Percentiles rank a stretch among this genome's conserved stretches.
Conservation (phyloP, 2,113 vertebrate genomes). For the Xenopus borealis region DNA sequence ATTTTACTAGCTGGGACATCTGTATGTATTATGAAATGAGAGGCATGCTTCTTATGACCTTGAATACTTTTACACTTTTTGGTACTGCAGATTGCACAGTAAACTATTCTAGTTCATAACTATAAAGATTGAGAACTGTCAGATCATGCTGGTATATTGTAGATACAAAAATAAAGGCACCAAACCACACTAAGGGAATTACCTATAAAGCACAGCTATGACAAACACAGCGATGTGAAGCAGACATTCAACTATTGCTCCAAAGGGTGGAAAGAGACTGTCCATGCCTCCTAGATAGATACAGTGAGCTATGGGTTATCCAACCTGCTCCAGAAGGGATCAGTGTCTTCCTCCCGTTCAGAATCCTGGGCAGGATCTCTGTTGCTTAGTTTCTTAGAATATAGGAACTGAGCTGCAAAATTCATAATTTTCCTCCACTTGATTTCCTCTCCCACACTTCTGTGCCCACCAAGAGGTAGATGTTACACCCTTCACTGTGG, state of each 20-base stretch:
- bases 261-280: slow-evolving; percentile 57
- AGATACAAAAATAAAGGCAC: not conserved
- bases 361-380: slow-evolving; percentile 57
- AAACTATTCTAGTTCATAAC: no score
- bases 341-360: slow-evolving; percentile 75
- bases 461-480: not conserved
- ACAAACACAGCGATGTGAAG: slow-evolving; percentile 62
- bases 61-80: no score
- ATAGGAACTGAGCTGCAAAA: slow-evolving; percentile 84
- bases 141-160: no score
- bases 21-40: no score
- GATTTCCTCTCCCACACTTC: not conserved
- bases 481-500: not conserved
- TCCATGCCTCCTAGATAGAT: slow-evolving; percentile 30
- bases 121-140: no score
- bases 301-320: slow-evolving; percentile 51
- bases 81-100: no score
- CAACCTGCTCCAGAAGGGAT: slow-evolving; percentile 95
- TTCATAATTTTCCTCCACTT: slow-evolving; percentile 67
- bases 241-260: slow-evolving; percentile 58
- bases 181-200: slow-evolving; percentile 48
- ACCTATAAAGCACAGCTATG: slow-evolving; percentile 62
- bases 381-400: slow-evolving; percentile 71
- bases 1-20: no score
- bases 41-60: no score